Percentiles rank a stretch among this genome's conserved stretches.
phyloP scores from a whole-genome alignment of 2,888 invertebrate genomes.

The Eucera pruinosa region DNA sequence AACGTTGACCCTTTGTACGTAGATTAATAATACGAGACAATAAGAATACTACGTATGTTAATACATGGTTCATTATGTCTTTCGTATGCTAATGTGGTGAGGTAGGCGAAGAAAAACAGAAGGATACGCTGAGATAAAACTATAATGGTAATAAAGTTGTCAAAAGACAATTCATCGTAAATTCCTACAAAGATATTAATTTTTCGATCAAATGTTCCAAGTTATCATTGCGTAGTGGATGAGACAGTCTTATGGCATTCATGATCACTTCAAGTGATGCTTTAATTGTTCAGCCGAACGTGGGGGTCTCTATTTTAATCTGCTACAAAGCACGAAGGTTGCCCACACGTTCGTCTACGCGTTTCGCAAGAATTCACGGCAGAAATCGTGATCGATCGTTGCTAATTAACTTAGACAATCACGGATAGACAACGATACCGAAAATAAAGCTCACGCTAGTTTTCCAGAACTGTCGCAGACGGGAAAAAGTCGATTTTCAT shows the following conservation, averaged over 20 bases:
- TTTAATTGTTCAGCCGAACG: slow-evolving; percentile 77
- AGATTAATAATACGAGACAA: neutral
- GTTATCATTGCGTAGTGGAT: slow-evolving; percentile 30
- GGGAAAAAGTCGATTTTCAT: neutral
- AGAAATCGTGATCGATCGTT: neutral
- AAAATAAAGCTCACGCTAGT: neutral
- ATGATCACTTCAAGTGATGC: slow-evolving; percentile 70
- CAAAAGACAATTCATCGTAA: too few relatives aligned
- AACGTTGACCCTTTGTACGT: neutral
- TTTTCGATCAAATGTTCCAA: slow-evolving; percentile 36
- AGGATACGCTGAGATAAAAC: neutral
- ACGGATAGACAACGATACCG: neutral
- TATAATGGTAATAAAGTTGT: too few relatives aligned
- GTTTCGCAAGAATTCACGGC: slow-evolving; percentile 4
- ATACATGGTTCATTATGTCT: neutral
- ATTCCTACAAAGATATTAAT: slow-evolving; percentile 36
- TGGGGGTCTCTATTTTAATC: slow-evolving; percentile 76
- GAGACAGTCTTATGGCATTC: slow-evolving; percentile 58
- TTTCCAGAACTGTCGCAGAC: neutral
- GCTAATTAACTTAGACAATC: slow-evolving; percentile 11
- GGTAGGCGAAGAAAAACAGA: neutral
- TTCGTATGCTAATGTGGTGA: neutral
- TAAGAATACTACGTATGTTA: neutral
- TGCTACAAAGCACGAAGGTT: slow-evolving; percentile 31
- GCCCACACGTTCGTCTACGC: slow-evolving; percentile 10